A percentile compares a stretch with the other conserved stretches of the same genome.
Conservation (phyloP, 2,797 vertebrate species). For the Parauchenoglanis ngamensis region DNA sequence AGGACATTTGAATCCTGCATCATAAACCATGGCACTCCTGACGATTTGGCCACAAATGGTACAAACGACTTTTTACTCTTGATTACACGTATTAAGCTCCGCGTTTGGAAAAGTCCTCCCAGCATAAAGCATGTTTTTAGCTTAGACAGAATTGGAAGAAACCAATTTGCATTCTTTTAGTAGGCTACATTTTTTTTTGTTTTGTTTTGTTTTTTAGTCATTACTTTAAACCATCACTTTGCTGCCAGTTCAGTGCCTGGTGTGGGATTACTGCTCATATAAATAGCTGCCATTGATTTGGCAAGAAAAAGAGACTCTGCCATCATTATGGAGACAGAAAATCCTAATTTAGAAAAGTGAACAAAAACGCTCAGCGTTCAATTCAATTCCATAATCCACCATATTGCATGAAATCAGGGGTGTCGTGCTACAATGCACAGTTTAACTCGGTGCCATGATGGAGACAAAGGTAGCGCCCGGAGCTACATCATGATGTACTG, state of each 20-base stretch:
- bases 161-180: constrained; percentile 72
- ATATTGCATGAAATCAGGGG: constrained; percentile 81
- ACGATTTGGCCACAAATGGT: constrained; percentile 44
- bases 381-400: constrained; percentile 79
- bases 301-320: constrained; percentile 76
- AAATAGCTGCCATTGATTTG: constrained; percentile 83
- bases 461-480: constrained; percentile 79
- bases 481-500: constrained; percentile 70
- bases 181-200: constrained; percentile 14
- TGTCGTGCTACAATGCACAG: constrained; percentile 76
- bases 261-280: constrained; percentile 78
- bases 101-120: constrained; percentile 50
- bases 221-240: constrained; percentile 74
- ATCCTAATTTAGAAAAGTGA: constrained; percentile 84
- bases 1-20: constrained; percentile 53
- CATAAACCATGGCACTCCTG: constrained; percentile 46
- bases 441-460: constrained; percentile 76
- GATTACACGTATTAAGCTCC: constrained; percentile 56
- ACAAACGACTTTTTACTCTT: constrained; percentile 50
- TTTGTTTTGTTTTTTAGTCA: constrained; percentile 68
- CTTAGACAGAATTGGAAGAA: constrained; percentile 58
- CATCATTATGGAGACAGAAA: constrained; percentile 80
- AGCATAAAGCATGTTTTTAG: constrained; percentile 61
- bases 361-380: constrained; percentile 74
- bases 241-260: constrained; percentile 72